Percentiles rank a stretch among this genome's conserved stretches.
These are phyloP conservation scores for Hoplostethus atlanticus DNA, from an alignment of 2,797 vertebrate genomes.

Conservation along the genomic window DNA sequence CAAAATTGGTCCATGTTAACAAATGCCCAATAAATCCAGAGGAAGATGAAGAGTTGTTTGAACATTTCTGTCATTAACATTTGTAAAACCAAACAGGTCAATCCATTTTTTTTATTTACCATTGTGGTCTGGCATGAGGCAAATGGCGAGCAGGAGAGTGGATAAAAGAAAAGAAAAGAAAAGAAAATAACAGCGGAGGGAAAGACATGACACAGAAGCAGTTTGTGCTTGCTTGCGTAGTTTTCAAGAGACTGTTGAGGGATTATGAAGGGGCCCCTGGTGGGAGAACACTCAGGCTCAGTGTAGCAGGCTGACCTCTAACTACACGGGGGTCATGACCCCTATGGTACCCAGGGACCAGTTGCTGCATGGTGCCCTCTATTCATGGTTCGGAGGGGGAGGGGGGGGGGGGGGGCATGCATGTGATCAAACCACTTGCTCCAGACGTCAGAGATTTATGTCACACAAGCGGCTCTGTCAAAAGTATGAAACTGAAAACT, in stretches of 20 bases:
- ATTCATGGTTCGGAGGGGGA: neutral
- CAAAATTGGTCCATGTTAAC: too few species aligned
- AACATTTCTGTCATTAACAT: neutral
- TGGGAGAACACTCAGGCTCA: slow-evolving; percentile 24
- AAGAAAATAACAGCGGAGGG: neutral
- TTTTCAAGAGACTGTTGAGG: slow-evolving; percentile 3
- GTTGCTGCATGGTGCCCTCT: slow-evolving; percentile 58
- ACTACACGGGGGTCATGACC: slow-evolving; percentile 52
- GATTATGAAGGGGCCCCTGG: slow-evolving; percentile 32
- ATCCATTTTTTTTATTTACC: neutral
- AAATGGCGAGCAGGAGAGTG: neutral
- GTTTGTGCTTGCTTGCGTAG: neutral
- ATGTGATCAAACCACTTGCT: slow-evolving; percentile 65
- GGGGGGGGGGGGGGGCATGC: slow-evolving; percentile 28
- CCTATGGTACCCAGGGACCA: slow-evolving; percentile 50
- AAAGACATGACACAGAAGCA: neutral
- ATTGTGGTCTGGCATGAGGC: neutral
- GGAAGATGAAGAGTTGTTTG: neutral
- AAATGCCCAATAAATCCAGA: too few species aligned
- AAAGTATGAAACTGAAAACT: neutral
- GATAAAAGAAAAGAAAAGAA: neutral
- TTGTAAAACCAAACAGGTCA: neutral
- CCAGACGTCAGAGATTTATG: slow-evolving; percentile 50
- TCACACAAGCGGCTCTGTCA: slow-evolving; percentile 38
- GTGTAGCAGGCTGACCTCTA: slow-evolving; percentile 48